Base-by-base conservation (phyloP, 2,888 invertebrate genomes). In the Lydus trimaculatus region DNA sequence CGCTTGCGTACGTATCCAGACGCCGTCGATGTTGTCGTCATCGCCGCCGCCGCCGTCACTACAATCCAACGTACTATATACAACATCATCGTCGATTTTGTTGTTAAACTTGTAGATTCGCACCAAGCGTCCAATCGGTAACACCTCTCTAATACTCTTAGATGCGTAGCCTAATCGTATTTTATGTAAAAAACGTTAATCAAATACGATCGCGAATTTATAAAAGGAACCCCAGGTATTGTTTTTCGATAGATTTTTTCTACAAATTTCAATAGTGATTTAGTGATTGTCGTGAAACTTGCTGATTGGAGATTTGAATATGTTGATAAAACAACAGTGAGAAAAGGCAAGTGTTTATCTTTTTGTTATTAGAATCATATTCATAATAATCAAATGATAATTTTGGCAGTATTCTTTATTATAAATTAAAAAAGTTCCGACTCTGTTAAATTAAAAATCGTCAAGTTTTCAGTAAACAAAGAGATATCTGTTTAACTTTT, bases 51-150 rank as follows among this genome's bases (percentile, higher is more conserved):
- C 67, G 69, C 66, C 63, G 58, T 17, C 43, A 15, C 36, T 13
- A 36, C 36, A 13, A 33, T 8, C 4, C 33, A 33, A 7, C 33
- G 33, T 33, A 33, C 33, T 33, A 33, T 43, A 43, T 60, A 70
- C 70, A 70, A 58, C 64, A 62, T 62, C 64, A 70, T 61, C 70
- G 67, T 67, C 70, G 67, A 65, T 70, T 64, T 7, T 36, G 6
- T 67, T 60, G 70, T 59, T 71, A 72, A 72, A 78, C 79, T 78
- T 78, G 78, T 79, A 79, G 79, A 79, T 77, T 77, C 76, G 72
- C 74, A 73, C 70, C 75, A 77, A 73, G 72, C 75, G 73, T 72
- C 71, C 67, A 7, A 43, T n/a, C 43, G 43, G n/a, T 43, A 43
- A 17, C 43, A 17, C n/a, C n/a, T n/a, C 43, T 17, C 43, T 17